These are phyloP conservation scores for Mustela erminea DNA, from an alignment of 2,797 vertebrate genomes.

Conservation along the genomic window DNA sequence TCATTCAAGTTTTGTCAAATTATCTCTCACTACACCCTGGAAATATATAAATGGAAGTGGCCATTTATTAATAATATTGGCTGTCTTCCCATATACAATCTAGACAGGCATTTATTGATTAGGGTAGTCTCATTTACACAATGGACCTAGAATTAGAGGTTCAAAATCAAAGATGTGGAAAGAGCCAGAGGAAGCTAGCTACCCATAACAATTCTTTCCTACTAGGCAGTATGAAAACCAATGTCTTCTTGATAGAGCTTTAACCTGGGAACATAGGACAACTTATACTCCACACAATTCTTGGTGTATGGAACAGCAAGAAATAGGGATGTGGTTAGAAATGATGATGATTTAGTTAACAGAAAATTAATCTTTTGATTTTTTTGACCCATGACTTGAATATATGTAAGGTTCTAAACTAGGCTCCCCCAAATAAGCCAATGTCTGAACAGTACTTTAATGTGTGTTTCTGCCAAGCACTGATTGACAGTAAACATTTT, in stretches of 20 bases:
- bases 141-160: not conserved
- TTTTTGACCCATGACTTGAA: not conserved
- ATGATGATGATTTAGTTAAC: not conserved
- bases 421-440: not conserved
- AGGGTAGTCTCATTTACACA: not conserved
- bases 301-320: not conserved
- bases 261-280: not conserved
- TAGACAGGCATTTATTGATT: not conserved
- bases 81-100: not conserved
- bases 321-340: not conserved
- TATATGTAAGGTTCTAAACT: not conserved
- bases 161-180: not conserved
- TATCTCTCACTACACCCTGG: conserved; percentile 6
- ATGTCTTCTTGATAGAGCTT: not conserved
- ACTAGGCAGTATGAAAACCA: not conserved
- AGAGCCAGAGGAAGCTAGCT: not conserved
- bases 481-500: not conserved
- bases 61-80: not conserved
- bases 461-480: not conserved
- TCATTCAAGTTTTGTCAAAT: conserved; percentile 21
- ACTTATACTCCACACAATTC: not conserved
- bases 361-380: conserved; percentile 25
- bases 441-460: not conserved
- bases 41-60: conserved; percentile 33
- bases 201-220: not conserved